Percentiles rank a stretch among this genome's conserved stretches.
phyloP scores from a whole-genome alignment of 2,797 vertebrate species.

The Schizothorax lantsangensis region DNA sequence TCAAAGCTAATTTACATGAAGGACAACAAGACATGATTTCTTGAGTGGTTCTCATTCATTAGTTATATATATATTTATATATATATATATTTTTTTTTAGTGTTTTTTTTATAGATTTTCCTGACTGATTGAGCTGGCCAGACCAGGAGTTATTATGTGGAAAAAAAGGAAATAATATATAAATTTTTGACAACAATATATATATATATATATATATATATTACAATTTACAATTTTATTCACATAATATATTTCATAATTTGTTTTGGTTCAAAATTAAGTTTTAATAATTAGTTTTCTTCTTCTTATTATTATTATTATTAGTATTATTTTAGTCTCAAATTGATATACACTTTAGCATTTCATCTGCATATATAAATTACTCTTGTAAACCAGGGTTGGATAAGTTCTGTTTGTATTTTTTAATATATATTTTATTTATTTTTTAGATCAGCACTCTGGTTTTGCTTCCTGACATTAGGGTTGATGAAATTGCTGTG shows the following conservation, averaged over 20 bases:
- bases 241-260: too few relatives aligned
- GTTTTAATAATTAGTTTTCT: too few relatives aligned
- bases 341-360: neutral
- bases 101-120: neutral
- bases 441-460: neutral
- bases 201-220: too few relatives aligned
- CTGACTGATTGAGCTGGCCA: neutral
- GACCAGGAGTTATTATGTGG: neutral
- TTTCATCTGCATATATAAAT: neutral
- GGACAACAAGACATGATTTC: neutral
- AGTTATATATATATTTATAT: too few relatives aligned
- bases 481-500: constrained; percentile 13
- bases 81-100: too few relatives aligned
- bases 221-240: too few relatives aligned
- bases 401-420: neutral
- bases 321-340: neutral
- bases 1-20: constrained; percentile 19
- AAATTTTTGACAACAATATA: neutral
- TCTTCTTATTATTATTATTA: too few relatives aligned
- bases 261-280: too few relatives aligned
- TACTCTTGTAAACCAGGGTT: too few relatives aligned
- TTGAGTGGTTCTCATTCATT: neutral
- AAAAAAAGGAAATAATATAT: neutral
- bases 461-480: neutral
- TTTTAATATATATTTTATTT: neutral